These are phyloP conservation scores for Hylomyscus alleni DNA, from an alignment of 2,797 vertebrate genomes.

Conservation along the genomic window DNA sequence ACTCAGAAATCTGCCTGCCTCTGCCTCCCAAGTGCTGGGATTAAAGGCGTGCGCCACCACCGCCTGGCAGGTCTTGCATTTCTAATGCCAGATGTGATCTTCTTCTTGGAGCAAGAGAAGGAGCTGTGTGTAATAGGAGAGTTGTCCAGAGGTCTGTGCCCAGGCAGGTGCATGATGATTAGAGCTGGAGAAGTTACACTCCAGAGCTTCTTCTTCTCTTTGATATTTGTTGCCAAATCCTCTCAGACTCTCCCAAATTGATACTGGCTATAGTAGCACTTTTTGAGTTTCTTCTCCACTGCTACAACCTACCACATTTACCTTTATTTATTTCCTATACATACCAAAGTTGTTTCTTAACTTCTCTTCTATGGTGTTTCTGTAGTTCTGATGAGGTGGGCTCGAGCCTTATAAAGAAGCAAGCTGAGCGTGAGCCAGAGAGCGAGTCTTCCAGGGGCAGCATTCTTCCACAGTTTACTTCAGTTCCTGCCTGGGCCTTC, in stretches of 20 bases:
- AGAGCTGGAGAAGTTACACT: neutral
- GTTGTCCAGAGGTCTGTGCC: neutral
- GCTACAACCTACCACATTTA: neutral
- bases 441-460: too few species aligned
- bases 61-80: conserved; percentile 69
- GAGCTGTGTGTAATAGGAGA: conserved; percentile 40
- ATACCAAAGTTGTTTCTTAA: neutral
- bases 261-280: neutral
- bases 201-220: neutral
- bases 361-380: neutral
- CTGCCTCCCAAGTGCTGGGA: too few species aligned
- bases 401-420: neutral
- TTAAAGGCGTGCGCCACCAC: too few species aligned
- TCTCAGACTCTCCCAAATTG: neutral
- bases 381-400: neutral
- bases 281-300: neutral
- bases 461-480: too few species aligned
- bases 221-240: neutral
- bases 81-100: conserved; percentile 69
- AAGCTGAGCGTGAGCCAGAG: neutral
- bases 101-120: conserved; percentile 58
- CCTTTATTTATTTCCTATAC: neutral
- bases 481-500: neutral
- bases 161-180: neutral
- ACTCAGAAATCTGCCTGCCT: too few species aligned